Evolutionary conservation across 2,797 vertebrate species (phyloP).

Genomic region (Halcyon chelicuti): DNA sequence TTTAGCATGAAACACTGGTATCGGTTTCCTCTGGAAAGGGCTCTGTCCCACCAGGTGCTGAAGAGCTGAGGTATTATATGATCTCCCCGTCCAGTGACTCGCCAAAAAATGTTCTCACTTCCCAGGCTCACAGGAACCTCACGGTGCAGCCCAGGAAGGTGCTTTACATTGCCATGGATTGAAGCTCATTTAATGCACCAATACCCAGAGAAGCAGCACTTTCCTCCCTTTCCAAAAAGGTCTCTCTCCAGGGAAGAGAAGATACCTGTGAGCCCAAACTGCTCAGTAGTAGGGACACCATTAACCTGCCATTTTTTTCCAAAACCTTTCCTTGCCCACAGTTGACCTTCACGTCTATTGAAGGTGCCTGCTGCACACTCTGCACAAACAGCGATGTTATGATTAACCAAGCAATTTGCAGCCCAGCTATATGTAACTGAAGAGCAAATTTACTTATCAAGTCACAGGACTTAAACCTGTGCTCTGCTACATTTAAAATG

Average conservation of each 20-base stretch:
- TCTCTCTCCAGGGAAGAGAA: background rate
- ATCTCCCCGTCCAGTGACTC: background rate
- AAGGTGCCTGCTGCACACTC: background rate
- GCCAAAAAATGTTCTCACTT: background rate
- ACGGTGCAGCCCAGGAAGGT: background rate
- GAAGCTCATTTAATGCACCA: background rate
- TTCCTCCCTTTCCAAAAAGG: background rate
- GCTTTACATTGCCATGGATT: background rate
- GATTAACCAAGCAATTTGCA: background rate
- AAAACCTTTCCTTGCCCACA: background rate
- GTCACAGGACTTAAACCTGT: accelerated
- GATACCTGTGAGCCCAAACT: background rate
- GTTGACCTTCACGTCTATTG: background rate
- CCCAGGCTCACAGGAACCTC: background rate
- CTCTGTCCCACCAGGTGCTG: background rate
- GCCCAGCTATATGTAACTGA: background rate
- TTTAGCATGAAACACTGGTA: background rate
- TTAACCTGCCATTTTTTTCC: background rate
- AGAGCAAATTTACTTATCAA: background rate
- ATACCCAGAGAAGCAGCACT: background rate
- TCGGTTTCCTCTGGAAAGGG: background rate
- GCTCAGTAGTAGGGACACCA: background rate
- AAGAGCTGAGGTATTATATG: background rate
- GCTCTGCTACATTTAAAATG: background rate
- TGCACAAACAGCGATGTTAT: background rate